Percentiles rank a stretch among this genome's conserved stretches.
Evolutionary conservation across 2,888 invertebrate species (phyloP).

Genomic region (Calameuta filiformis): DNA sequence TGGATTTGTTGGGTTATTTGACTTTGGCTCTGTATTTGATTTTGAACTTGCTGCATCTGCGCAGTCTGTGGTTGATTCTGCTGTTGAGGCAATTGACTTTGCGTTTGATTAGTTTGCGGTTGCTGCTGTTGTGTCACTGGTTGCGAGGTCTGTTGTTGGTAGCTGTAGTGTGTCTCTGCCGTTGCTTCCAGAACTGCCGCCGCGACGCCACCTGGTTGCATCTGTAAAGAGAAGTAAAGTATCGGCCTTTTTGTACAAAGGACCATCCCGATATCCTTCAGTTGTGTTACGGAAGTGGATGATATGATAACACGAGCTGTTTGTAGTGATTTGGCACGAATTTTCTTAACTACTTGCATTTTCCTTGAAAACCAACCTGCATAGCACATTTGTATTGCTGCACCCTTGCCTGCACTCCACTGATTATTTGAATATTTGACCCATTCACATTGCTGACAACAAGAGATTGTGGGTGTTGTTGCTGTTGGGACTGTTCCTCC

Average conservation of each 20-base stretch:
- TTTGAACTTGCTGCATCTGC: slow-evolving; percentile 61
- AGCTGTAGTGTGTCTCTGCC: slow-evolving; percentile 63
- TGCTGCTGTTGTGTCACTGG: slow-evolving; percentile 46
- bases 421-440: slow-evolving; percentile 66
- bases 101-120: slow-evolving; percentile 29
- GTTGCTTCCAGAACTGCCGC: slow-evolving; percentile 65
- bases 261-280: not conserved
- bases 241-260: not conserved
- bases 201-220: slow-evolving; percentile 61
- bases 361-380: slow-evolving; percentile 54
- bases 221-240: slow-evolving; percentile 39
- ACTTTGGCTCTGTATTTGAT: slow-evolving; percentile 55
- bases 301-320: not conserved
- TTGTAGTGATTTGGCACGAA: too few species aligned
- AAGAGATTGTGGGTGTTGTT: slow-evolving; percentile 56
- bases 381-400: slow-evolving; percentile 67
- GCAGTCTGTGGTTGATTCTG: slow-evolving; percentile 44
- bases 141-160: slow-evolving; percentile 61
- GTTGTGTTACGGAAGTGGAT: not conserved
- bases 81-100: slow-evolving; percentile 30
- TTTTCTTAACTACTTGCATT: not conserved
- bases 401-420: slow-evolving; percentile 62
- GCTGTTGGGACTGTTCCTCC: slow-evolving; percentile 30
- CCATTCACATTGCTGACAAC: slow-evolving; percentile 61
- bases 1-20: slow-evolving; percentile 53